phyloP scores from a whole-genome alignment of 2,113 vertebrate genomes.

The human region GRCh38 chr12:47016001-47016500 shows the following conservation, averaged over 20 bases:
- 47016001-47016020: neutral
- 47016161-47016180: neutral
- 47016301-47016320: neutral
- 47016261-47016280: neutral
- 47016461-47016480: too few species aligned
- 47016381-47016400: too few species aligned
- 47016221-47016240: neutral
- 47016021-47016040: neutral
- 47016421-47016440: too few species aligned
- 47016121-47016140: neutral
- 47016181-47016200: neutral
- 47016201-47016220: neutral
- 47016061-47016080: accelerated
- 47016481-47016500: too few species aligned
- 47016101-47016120: neutral
- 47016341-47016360: neutral
- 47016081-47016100: neutral
- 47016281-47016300: neutral
- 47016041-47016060: accelerated
- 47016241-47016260: neutral
- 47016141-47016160: neutral
- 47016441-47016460: too few species aligned
- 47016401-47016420: too few species aligned
- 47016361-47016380: too few species aligned
- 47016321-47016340: neutral